A percentile compares a stretch with the other conserved stretches of the same genome.
These are phyloP conservation scores for Drosophila pseudotalamancana DNA, from an alignment of 2,888 invertebrate genomes.

Conservation along the genomic window DNA sequence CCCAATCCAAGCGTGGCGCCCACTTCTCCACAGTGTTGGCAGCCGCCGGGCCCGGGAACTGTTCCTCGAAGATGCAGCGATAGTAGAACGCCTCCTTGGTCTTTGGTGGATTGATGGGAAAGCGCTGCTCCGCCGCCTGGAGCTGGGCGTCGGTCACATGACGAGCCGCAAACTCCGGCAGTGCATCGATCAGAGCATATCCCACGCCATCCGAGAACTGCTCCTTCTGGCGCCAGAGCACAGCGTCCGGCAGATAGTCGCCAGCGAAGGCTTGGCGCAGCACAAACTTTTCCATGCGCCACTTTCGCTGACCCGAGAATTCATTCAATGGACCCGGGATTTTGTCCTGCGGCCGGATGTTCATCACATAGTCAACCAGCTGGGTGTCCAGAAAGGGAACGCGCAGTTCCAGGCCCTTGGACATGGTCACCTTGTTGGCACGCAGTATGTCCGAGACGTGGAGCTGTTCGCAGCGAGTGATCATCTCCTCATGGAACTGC, in stretches of 20 bases:
- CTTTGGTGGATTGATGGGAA: conserved; percentile 89
- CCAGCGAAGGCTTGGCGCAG: conserved; percentile 91
- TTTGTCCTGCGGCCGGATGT: conserved; percentile 87
- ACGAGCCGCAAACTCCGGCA: conserved; percentile 85
- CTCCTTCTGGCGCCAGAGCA: conserved; percentile 97
- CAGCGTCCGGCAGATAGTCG: conserved; percentile 90
- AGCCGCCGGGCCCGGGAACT: conserved; percentile 73
- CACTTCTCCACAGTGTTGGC: conserved; percentile 78
- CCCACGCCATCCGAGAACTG: conserved; percentile 86
- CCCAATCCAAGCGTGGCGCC: conserved; percentile 81
- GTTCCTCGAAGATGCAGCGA: conserved; percentile 77
- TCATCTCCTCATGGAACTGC: conserved; percentile 90
- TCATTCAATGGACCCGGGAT: conserved; percentile 85
- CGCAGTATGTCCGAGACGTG: conserved; percentile 92
- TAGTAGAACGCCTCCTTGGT: conserved; percentile 91
- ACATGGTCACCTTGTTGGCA: conserved; percentile 90
- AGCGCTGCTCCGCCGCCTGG: conserved; percentile 84
- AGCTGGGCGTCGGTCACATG: conserved; percentile 87
- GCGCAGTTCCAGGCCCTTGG: conserved; percentile 90
- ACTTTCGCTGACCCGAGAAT: conserved; percentile 41
- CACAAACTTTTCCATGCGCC: conserved; percentile 90
- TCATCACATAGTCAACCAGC: conserved; percentile 91
- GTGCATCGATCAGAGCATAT: conserved; percentile 79
- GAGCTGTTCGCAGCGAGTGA: conserved; percentile 88
- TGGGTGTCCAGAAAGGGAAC: conserved; percentile 95